Conservation (phyloP, 2,888 invertebrate genomes). For the Oscheius onirici region DNA sequence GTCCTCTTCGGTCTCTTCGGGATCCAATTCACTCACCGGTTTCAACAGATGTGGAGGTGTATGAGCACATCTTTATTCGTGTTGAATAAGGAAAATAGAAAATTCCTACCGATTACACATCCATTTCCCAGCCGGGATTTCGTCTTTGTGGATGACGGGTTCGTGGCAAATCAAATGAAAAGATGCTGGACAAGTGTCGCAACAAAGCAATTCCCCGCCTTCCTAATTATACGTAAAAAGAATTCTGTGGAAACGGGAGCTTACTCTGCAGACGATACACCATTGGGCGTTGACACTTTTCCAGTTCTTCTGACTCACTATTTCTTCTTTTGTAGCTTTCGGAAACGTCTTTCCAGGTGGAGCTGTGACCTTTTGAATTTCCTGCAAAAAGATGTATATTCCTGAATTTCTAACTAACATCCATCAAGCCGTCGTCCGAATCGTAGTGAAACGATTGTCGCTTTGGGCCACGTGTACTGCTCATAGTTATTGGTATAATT, state of each 20-base stretch:
- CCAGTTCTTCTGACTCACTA: slow-evolving; percentile 33
- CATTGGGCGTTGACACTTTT: slow-evolving; percentile 37
- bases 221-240: slow-evolving; percentile 74
- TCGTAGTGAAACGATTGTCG: slow-evolving; percentile 26
- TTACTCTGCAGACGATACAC: slow-evolving; percentile 40
- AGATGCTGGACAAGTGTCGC: slow-evolving; percentile 92
- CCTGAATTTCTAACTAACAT: slow-evolving; percentile 8
- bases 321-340: slow-evolving; percentile 6
- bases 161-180: slow-evolving; percentile 96
- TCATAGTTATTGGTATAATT: not conserved
- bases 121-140: slow-evolving; percentile 78
- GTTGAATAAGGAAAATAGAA: not conserved
- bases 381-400: not conserved
- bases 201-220: slow-evolving; percentile 92
- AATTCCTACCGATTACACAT: slow-evolving; percentile 25
- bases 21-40: slow-evolving; percentile 10
- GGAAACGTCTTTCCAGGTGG: slow-evolving; percentile 19
- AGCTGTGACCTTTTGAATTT: slow-evolving; percentile 20
- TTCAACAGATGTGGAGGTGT: slow-evolving; percentile 13
- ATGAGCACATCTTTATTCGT: not conserved
- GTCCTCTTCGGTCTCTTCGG: slow-evolving; percentile 16
- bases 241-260: not conserved
- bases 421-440: slow-evolving; percentile 25
- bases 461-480: slow-evolving; percentile 10
- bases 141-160: slow-evolving; percentile 88